These are phyloP conservation scores for Latrodectus elegans DNA, from an alignment of 2,888 invertebrate genomes.

Conservation along the genomic window DNA sequence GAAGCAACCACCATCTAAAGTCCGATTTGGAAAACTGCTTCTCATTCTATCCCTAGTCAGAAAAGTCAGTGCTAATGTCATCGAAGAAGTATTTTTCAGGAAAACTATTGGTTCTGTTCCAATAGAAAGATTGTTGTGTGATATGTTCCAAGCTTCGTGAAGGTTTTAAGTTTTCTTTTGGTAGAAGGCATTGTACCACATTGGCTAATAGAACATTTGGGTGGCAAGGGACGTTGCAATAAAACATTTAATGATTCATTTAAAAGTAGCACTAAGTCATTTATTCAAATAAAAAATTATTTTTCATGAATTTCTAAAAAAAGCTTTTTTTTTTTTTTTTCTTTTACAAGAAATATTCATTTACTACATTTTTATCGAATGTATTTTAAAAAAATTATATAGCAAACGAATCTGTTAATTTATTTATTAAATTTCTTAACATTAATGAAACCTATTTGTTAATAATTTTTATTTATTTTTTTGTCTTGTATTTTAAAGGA, in stretches of 20 bases:
- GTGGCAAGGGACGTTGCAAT: neutral
- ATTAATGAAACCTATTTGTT: no score
- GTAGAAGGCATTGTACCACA: neutral
- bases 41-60: constrained; percentile 83
- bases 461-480: no score
- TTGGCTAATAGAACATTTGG: neutral
- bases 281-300: no score
- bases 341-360: no score
- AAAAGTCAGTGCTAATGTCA: constrained; percentile 77
- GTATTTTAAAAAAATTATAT: no score
- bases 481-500: no score
- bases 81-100: constrained; percentile 85
- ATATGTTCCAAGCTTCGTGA: constrained; percentile 78
- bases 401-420: no score
- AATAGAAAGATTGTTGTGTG: constrained; percentile 82
- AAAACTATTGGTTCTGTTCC: constrained; percentile 85
- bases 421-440: no score
- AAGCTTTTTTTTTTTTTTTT: no score
- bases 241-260: neutral
- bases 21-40: constrained; percentile 84
- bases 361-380: no score
- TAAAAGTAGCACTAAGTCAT: no score
- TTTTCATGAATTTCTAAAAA: no score
- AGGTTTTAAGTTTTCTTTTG: neutral
- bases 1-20: constrained; percentile 73